Evolutionary conservation across 2,113 vertebrate species (phyloP), one percentile per base, ranked within the genome.

Genomic region (Scalopus aquaticus): DNA sequence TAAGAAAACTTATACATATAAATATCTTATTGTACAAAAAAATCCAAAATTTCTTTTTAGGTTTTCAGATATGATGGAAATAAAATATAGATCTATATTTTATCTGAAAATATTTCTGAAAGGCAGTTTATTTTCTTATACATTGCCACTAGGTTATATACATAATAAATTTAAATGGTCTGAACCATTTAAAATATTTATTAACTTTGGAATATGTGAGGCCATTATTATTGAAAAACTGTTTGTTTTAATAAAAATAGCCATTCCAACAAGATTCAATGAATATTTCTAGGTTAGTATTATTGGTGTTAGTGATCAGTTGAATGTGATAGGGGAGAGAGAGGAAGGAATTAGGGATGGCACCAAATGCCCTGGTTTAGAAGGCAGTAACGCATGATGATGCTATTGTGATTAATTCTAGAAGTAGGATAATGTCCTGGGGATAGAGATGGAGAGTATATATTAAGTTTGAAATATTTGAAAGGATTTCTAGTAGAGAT

Each of bases 181-280:
- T 92, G 20, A 82, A 11, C 30, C 35, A 85, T 77, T 94, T 81
- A 80, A 87, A 93, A 72, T 86, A 54, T 56, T 32, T 87, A 51
- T 65, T 56, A 37, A 44, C 12, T 72, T 93, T 22, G 70, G 5
- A 72, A 91, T 30, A 76, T n/a, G 13, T 70, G 16, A 80, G 65
- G 39, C 22, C 24, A 72, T 72, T 72, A 32, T 32, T 44, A 39
- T 72, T 42, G 39, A 26, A 72, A 39, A 37, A 9, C 16, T 32
- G 32, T 69, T 62, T 17, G n/a, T 24, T 70, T 70, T 37, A 70
- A 37, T 70, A 39, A 37, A 70, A 70, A 7, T 70, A 70, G 35
- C 19, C 17, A 37, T 39, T 39, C 13, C 7, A 70, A 70, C 37
- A 17, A 24, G 26, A 88, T 64, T 56, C 22, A 49, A 13, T 49